A percentile compares a stretch with the other conserved stretches of the same genome.
Evolutionary conservation across 2,888 invertebrate species (phyloP).

Genomic region (Empis livida): DNA sequence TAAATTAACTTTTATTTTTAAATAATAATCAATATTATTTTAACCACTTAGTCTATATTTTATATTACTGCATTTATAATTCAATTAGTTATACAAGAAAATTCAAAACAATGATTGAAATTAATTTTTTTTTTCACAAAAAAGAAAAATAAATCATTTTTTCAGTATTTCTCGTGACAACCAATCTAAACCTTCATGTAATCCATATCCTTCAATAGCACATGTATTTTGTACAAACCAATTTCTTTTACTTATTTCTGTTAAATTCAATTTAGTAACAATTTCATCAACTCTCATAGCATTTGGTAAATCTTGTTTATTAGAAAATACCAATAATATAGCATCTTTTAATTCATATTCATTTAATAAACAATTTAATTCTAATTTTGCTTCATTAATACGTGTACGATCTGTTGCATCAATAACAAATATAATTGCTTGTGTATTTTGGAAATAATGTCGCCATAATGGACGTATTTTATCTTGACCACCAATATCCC

Average conservation of each 20-base stretch:
- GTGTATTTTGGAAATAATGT: constrained; percentile 22
- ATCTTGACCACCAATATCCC: constrained; percentile 27
- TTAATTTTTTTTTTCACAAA: too few species aligned
- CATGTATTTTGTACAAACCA: constrained; percentile 15
- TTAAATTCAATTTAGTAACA: constrained; percentile 12
- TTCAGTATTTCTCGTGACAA: constrained; percentile 11
- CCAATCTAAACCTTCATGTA: constrained; percentile 17
- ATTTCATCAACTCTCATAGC: constrained; percentile 16
- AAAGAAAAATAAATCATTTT: too few species aligned
- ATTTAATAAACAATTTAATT: constrained; percentile 19
- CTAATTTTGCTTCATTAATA: constrained; percentile 17
- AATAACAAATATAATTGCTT: constrained; percentile 24
- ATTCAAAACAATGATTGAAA: too few species aligned
- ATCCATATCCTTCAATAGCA: constrained; percentile 13
- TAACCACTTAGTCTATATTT: too few species aligned
- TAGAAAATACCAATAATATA: constrained; percentile 22
- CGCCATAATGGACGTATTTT: constrained; percentile 23
- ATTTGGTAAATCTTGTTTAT: constrained; percentile 25
- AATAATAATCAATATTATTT: too few species aligned
- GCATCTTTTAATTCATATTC: constrained; percentile 18
- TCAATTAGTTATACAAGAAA: too few species aligned
- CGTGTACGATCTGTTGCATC: constrained; percentile 21
- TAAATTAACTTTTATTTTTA: too few species aligned
- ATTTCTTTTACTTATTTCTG: constrained; percentile 13
- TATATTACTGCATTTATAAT: too few species aligned